A percentile compares a stretch with the other conserved stretches of the same genome.
These are phyloP conservation scores for Lutjanus argentimaculatus DNA, from an alignment of 2,797 vertebrate genomes.

Conservation along the genomic window DNA sequence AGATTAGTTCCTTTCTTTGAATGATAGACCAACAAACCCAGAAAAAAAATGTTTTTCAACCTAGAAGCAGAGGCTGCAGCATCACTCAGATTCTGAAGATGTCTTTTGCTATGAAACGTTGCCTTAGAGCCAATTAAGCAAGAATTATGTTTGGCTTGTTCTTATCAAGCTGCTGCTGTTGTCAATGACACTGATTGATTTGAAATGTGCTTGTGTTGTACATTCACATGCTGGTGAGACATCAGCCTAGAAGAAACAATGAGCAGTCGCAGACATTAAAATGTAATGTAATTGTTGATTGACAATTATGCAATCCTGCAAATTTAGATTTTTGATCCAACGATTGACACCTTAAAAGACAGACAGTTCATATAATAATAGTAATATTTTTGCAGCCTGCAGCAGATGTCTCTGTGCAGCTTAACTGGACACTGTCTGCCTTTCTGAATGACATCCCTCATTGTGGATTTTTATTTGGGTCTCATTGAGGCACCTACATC, in stretches of 20 bases:
- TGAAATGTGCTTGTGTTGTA: neutral
- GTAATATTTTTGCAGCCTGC: neutral
- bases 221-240: neutral
- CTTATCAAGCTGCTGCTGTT: neutral
- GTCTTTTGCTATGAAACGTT: neutral
- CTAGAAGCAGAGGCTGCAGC: neutral
- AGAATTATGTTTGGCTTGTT: neutral
- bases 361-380: neutral
- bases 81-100: neutral
- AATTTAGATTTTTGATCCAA: neutral
- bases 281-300: neutral
- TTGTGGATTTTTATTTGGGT: neutral
- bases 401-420: neutral
- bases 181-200: neutral
- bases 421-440: neutral
- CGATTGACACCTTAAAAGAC: neutral
- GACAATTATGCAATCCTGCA: neutral
- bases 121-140: neutral
- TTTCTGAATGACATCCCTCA: neutral
- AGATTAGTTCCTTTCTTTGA: neutral
- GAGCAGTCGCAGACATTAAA: neutral
- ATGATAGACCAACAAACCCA: too few relatives aligned
- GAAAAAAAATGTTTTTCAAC: too few relatives aligned
- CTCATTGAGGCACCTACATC: neutral
- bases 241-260: neutral